phyloP scores from a whole-genome alignment of 2,888 invertebrate species.

The Thereva nobilitata region DNA sequence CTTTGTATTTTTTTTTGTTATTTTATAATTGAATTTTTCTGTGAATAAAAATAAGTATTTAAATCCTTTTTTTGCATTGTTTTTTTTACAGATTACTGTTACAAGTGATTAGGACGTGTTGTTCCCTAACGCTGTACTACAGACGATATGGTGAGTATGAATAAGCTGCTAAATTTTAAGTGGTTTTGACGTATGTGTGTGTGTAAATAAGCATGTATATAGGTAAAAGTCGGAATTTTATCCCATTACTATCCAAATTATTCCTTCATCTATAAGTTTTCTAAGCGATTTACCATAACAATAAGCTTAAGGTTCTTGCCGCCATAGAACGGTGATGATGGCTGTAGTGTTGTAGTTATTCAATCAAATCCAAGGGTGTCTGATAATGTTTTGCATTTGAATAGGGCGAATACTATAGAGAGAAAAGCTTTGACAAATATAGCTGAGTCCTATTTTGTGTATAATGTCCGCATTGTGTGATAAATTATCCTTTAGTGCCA shows the following conservation, averaged over 20 bases:
- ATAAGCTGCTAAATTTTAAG: not conserved
- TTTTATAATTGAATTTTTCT: constrained; percentile 10
- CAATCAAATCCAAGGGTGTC: constrained; percentile 6
- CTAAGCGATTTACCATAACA: constrained; percentile 13
- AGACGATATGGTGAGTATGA: constrained; percentile 58
- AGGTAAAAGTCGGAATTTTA: not conserved
- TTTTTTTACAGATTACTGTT: constrained; percentile 23
- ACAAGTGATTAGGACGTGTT: constrained; percentile 57
- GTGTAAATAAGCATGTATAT: not conserved
- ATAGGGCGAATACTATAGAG: constrained; percentile 1
- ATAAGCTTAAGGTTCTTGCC: not conserved
- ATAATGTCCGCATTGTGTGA: constrained; percentile 11
- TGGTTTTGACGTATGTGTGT: not conserved
- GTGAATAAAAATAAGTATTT: constrained; percentile 5
- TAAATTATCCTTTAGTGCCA: constrained; percentile 21
- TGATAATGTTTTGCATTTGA: constrained; percentile 10
- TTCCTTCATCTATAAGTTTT: not conserved
- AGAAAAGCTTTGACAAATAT: not conserved
- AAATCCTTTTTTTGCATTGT: not conserved
- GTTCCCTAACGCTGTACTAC: constrained; percentile 58
- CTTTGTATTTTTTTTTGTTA: not conserved
- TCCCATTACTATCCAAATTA: not conserved
- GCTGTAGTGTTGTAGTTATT: not conserved
- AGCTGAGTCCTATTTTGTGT: not conserved
- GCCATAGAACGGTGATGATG: too few species aligned